phyloP scores from a whole-genome alignment of 2,797 vertebrate species.

The Chrosomus eos region DNA sequence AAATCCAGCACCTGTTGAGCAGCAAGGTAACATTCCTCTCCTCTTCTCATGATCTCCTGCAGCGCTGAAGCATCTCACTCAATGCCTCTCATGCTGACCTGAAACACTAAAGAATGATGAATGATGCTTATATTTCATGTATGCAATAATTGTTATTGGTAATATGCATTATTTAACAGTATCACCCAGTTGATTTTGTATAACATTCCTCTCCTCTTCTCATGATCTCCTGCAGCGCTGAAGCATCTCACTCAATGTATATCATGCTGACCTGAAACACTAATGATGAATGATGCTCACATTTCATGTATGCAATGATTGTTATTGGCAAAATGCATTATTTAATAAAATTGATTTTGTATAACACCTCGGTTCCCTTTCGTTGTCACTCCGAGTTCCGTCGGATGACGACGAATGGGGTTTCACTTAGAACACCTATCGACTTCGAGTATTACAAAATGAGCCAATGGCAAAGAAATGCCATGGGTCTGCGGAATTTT shows the following conservation, averaged over 20 bases:
- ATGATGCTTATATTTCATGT: not conserved
- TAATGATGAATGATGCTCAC: not conserved
- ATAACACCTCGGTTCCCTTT: too few species aligned
- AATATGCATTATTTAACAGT: not conserved
- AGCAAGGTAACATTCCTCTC: not conserved
- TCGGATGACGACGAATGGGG: too few species aligned
- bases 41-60: not conserved
- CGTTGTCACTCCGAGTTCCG: too few species aligned
- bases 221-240: not conserved
- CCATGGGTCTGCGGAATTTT: too few species aligned
- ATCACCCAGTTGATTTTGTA: not conserved
- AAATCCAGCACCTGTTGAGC: slow-evolving; percentile 22
- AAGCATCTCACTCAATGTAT: not conserved
- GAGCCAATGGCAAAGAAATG: too few species aligned
- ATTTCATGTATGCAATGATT: not conserved
- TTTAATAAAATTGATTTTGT: not conserved
- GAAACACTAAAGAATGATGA: not conserved
- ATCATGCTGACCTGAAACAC: slow-evolving; percentile 8
- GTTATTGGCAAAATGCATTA: not conserved
- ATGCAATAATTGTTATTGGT: not conserved
- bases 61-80: not conserved
- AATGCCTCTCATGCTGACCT: not conserved
- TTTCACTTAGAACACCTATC: too few species aligned
- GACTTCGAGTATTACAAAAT: too few species aligned
- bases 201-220: not conserved